Evolutionary conservation across 2,888 invertebrate genomes (phyloP), one percentile per base, ranked within the genome.

Genomic region (Nebria brevicollis): DNA sequence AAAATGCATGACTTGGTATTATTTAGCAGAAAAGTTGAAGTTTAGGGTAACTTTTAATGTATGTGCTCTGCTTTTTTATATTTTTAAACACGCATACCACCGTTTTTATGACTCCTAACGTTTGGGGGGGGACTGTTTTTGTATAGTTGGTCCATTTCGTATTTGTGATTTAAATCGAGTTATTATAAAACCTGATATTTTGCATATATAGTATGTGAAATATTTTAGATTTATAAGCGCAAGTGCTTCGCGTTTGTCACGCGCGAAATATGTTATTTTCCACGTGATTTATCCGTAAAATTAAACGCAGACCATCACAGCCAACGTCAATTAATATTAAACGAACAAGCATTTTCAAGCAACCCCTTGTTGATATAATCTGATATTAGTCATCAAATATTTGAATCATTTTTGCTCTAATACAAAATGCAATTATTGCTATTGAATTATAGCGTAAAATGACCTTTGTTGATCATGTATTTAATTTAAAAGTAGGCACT

Each of bases 271-370:
- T 73, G 66, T 77, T 20, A 54, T 77, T 77, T 77, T 72, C 72
- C 72, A 64, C 8, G 64, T 72, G 72, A 77, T 77, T 77, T 77
- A 77, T 64, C 54, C n/a, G 70, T n/a, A 54, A 72, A 77, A 77
- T 77, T 77, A 77, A 77, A 72, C 77, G 64, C n/a, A 64, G 54
- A 13, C 72, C 70, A 43, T 54, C 54, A 3, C 72, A 72, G 72
- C 8, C 15, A 70, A 70, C 70, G 11, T 70, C 34, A 70, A 70
- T 70, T 70, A 70, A 70, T 70, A 70, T 11, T 34, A 66, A 66
- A 15, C 66, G 7, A 11, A 70, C 11, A 70, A 20, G 26, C 15
- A 13, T 25, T 70, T 25, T 26, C 3, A n/a, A 70, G 13, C 20
- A 70, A 26, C 34, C 34, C 70, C 13, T 34, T 34, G 34, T 34